Evolutionary conservation across 1,140 invertebrate genomes (phyloP), one percentile per base, ranked within the genome.

Genomic region (Zaprionus camerounensis): DNA sequence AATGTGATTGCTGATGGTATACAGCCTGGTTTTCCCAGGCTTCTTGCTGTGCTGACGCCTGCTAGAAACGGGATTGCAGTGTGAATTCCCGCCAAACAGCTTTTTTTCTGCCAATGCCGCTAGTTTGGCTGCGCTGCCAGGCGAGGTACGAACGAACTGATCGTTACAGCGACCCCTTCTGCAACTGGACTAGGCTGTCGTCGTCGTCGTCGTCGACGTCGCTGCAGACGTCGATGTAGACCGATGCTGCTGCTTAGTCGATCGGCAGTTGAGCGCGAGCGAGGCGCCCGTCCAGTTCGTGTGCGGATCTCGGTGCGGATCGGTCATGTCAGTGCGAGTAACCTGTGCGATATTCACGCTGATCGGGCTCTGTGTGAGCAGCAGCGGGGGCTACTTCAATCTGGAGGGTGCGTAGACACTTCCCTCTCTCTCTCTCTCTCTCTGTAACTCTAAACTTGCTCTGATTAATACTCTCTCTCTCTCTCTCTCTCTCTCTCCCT

Each of bases 381-480:
- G 61, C 24, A 41, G 56, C 31, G 34, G 61, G n/a, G 81, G 65
- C 28, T 87, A 87, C 51, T 78, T 57, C 38, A 88, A 57, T 28
- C 64, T 87, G 64, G 84, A 87, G 69, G 75, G 83, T 85, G 31
- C 22, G 79, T 87, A 66, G 36, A 31, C 38, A 6, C 17, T 26
- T 22, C 41, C 20, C 9, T 12, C n/a, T 28, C 5, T 13, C 24
- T 9, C n/a, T 17, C 44, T 13, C 44, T 34, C 31, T 11, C 20
- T 36, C 28, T 36, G 20, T 51, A 38, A 13, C 41, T 41, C 15
- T 41, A 41, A 41, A 13, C 4, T 51, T 22, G 7, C 17, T 51
- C 20, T 49, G 2, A 7, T 5, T 12, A 2, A 6, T 7, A 9
- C 9, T 22, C 46, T 12, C 7, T 20, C 20, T 11, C 9, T 12